Evolutionary conservation across 2,888 invertebrate genomes (phyloP).

Genomic region (Lapara coniferarum): DNA sequence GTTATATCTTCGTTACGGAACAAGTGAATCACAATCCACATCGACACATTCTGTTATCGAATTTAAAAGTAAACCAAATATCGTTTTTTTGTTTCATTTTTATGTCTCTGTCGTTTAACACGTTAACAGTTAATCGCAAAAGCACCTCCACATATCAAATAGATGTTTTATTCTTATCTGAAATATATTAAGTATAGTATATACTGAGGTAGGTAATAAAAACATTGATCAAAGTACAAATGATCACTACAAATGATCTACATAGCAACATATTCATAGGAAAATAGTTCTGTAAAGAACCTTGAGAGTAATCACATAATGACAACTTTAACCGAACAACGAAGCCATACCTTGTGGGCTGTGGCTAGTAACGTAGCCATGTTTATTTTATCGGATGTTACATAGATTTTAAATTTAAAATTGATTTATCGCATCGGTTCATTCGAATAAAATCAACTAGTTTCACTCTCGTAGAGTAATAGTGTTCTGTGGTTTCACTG

Average conservation of each 20-base stretch:
- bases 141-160: not conserved
- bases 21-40: slow-evolving; percentile 27
- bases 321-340: slow-evolving; percentile 7
- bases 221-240: not conserved
- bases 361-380: not conserved
- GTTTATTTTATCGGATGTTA: not conserved
- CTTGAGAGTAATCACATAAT: slow-evolving; percentile 6
- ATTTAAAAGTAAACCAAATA: slow-evolving; percentile 24
- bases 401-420: too few species aligned
- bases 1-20: slow-evolving; percentile 43
- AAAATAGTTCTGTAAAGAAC: slow-evolving; percentile 8
- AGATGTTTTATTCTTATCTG: not conserved
- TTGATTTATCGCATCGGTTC: too few species aligned
- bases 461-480: too few species aligned
- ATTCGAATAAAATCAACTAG: too few species aligned
- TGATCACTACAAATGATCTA: not conserved
- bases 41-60: slow-evolving; percentile 33
- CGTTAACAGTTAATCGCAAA: slow-evolving; percentile 10
- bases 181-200: not conserved
- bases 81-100: slow-evolving; percentile 27
- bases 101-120: slow-evolving; percentile 2
- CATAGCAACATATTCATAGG: not conserved
- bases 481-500: too few species aligned
- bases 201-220: not conserved
- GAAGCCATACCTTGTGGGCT: not conserved